Conservation (phyloP, 2,113 vertebrate species). For the Tursiops truncatus region DNA sequence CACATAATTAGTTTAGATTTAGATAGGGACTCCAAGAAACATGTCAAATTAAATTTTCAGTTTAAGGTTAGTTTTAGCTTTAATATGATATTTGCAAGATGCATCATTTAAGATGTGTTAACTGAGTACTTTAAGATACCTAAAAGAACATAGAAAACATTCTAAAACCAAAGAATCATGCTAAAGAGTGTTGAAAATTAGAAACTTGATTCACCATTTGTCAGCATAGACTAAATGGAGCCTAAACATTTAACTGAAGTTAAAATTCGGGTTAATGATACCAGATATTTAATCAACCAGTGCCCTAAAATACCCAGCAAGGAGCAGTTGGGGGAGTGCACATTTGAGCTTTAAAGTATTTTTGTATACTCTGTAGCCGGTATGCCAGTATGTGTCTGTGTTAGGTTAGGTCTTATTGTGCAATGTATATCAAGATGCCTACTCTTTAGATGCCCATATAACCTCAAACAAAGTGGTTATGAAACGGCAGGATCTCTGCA, state of each 20-base stretch:
- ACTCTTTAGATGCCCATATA: constrained; percentile 3
- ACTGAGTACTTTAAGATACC: background rate
- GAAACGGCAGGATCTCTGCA: constrained; percentile 55
- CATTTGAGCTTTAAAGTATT: constrained; percentile 22
- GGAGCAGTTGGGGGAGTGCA: background rate
- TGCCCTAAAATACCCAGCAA: constrained; percentile 59
- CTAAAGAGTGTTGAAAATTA: constrained; percentile 55
- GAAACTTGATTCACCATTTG: constrained; percentile 61
- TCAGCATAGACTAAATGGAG: constrained; percentile 64
- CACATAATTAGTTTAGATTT: background rate
- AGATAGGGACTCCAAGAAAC: background rate
- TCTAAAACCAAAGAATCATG: constrained; percentile 34
- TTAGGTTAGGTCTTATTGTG: constrained; percentile 18
- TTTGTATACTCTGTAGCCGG: background rate
- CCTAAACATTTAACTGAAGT: constrained; percentile 76
- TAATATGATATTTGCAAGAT: constrained; percentile 33
- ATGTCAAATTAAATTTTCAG: constrained; percentile 35
- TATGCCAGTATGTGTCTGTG: background rate
- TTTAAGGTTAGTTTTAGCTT: constrained; percentile 51
- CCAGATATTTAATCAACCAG: constrained; percentile 71
- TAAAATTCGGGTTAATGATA: constrained; percentile 75
- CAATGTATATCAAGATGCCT: background rate
- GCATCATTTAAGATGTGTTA: constrained; percentile 4
- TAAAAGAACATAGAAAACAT: constrained; percentile 6
- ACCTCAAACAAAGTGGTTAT: constrained; percentile 45